These are phyloP conservation scores for Tortrix viridana DNA, from an alignment of 2,888 invertebrate genomes.

Conservation along the genomic window DNA sequence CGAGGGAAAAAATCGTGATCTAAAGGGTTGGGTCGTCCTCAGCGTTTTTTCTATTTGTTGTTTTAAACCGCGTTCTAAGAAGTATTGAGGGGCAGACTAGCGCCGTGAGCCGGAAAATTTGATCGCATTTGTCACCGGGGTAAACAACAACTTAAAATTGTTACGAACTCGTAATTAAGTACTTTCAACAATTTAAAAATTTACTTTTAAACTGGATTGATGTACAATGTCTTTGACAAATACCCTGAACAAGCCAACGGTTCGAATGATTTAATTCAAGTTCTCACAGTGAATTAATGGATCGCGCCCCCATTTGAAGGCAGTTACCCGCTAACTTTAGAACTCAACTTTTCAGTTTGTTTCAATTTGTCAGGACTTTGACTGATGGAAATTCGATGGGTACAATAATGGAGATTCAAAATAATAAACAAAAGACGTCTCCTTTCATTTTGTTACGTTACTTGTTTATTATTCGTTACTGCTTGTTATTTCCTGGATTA, in stretches of 20 bases:
- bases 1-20: slow-evolving; percentile 66
- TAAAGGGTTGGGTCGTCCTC: slow-evolving; percentile 59
- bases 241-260: slow-evolving; percentile 59
- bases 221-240: slow-evolving; percentile 45
- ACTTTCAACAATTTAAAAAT: slow-evolving; percentile 21
- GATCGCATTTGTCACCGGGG: slow-evolving; percentile 22
- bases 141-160: slow-evolving; percentile 1
- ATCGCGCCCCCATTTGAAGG: slow-evolving; percentile 65
- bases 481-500: slow-evolving; percentile 41
- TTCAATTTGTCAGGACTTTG: slow-evolving; percentile 74
- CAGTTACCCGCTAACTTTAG: slow-evolving; percentile 62
- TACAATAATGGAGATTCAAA: slow-evolving; percentile 59
- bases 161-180: slow-evolving; percentile 19
- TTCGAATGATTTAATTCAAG: slow-evolving; percentile 74
- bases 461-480: slow-evolving; percentile 44
- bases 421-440: slow-evolving; percentile 66
- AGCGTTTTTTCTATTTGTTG: slow-evolving; percentile 36
- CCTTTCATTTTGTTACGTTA: slow-evolving; percentile 53
- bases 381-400: slow-evolving; percentile 66
- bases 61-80: slow-evolving; percentile 35
- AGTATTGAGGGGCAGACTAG: slow-evolving; percentile 34
- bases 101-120: slow-evolving; percentile 40
- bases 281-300: slow-evolving; percentile 75
- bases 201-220: slow-evolving; percentile 26
- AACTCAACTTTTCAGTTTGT: slow-evolving; percentile 75